Conservation (phyloP, 2,113 vertebrate genomes). For the Heliornis fulica region DNA sequence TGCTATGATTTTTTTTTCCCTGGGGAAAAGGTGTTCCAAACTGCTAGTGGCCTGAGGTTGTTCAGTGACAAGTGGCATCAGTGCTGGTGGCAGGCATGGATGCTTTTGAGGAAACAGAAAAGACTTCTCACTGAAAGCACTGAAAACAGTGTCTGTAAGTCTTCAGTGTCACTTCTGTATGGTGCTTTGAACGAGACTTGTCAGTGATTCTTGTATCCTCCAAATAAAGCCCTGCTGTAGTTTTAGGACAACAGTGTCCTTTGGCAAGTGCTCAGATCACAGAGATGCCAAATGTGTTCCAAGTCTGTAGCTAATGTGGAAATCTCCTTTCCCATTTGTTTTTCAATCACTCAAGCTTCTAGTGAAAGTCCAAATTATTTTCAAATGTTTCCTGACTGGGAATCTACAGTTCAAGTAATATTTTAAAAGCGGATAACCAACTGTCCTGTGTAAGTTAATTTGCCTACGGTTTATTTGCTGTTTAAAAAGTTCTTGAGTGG, state of each 20-base stretch:
- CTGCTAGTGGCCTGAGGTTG: background rate
- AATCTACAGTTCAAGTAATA: background rate
- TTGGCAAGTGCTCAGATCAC: background rate
- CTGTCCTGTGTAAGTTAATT: background rate
- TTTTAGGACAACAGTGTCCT: background rate
- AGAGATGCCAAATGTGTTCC: background rate
- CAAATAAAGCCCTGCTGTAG: background rate
- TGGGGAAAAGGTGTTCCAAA: background rate
- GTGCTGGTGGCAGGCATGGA: background rate
- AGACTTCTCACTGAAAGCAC: background rate
- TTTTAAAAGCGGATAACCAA: background rate
- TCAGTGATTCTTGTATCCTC: background rate
- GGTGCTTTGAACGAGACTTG: background rate
- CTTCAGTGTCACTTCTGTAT: background rate
- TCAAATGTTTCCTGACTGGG: background rate
- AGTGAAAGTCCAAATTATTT: background rate
- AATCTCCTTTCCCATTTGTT: background rate
- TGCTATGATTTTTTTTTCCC: no score
- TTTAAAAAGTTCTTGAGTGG: constrained; percentile 20
- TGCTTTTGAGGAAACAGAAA: background rate
- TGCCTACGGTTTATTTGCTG: background rate
- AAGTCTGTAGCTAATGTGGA: background rate
- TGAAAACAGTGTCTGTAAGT: background rate
- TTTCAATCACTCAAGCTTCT: background rate
- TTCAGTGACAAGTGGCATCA: background rate